Conservation (phyloP, 2,888 invertebrate genomes). For the Platynereis dumerilii region DNA sequence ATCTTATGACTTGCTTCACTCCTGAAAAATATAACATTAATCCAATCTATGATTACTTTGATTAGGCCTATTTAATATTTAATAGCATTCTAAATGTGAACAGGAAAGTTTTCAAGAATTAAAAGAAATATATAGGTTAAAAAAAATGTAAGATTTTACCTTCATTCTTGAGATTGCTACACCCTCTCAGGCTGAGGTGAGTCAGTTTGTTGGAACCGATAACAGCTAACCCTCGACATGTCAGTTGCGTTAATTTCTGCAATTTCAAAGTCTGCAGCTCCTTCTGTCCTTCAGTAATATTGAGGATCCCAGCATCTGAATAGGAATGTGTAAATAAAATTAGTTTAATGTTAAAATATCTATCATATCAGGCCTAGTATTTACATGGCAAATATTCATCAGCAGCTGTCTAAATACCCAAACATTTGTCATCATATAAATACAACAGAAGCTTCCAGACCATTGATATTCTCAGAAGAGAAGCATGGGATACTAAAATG, state of each 20-base stretch:
- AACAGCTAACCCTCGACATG: constrained; percentile 38
- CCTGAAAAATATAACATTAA: constrained; percentile 25
- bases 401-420: no score
- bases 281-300: constrained; percentile 43
- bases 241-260: constrained; percentile 40
- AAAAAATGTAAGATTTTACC: no score
- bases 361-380: no score
- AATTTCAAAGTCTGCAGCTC: constrained; percentile 42
- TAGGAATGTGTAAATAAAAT: neutral
- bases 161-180: constrained; percentile 28
- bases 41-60: no score
- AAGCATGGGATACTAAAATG: no score
- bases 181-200: constrained; percentile 40
- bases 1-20: constrained; percentile 25
- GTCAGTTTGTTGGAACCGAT: constrained; percentile 41
- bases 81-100: neutral
- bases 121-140: neutral
- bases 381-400: no score
- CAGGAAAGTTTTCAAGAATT: neutral
- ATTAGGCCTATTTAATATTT: neutral
- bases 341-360: neutral
- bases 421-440: no score
- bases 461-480: no score
- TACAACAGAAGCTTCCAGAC: no score
- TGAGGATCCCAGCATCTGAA: constrained; percentile 46